These are phyloP conservation scores for Microchirus variegatus DNA, from an alignment of 2,797 vertebrate species.

Conservation along the genomic window DNA sequence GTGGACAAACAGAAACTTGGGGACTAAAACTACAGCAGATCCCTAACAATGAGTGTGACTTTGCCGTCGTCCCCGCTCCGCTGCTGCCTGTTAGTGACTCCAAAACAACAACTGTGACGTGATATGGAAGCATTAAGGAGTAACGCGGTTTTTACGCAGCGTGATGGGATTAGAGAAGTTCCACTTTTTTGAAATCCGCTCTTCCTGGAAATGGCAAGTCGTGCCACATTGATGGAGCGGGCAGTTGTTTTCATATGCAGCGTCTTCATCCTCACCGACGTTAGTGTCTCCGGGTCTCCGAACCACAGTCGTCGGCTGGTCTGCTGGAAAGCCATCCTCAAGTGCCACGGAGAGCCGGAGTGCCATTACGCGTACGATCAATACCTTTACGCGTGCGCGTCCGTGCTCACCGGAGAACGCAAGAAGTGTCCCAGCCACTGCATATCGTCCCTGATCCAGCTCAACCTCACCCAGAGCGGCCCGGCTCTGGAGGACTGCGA, in stretches of 20 bases:
- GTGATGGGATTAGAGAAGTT: conserved; percentile 72
- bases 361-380: conserved; percentile 93
- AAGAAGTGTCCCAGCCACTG: conserved; percentile 92
- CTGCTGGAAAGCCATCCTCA: conserved; percentile 93
- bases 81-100: conserved; percentile 2
- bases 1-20: too few species aligned
- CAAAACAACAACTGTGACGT: conserved; percentile 20
- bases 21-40: not conserved
- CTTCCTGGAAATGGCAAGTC: conserved; percentile 76
- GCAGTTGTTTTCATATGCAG: conserved; percentile 67
- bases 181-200: conserved; percentile 30
- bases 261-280: conserved; percentile 74
- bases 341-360: conserved; percentile 89
- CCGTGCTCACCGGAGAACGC: conserved; percentile 79
- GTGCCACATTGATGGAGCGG: conserved; percentile 67
- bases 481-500: conserved; percentile 93
- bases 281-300: conserved; percentile 63
- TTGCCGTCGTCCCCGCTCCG: not conserved
- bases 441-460: conserved; percentile 92
- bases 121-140: conserved; percentile 27
- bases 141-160: not conserved
- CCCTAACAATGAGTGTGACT: not conserved
- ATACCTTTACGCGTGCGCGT: conserved; percentile 89
- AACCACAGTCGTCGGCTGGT: conserved; percentile 77
- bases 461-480: conserved; percentile 89